Base-by-base conservation (phyloP, 2,888 invertebrate species). In the Digitonthophagus gazella region DNA sequence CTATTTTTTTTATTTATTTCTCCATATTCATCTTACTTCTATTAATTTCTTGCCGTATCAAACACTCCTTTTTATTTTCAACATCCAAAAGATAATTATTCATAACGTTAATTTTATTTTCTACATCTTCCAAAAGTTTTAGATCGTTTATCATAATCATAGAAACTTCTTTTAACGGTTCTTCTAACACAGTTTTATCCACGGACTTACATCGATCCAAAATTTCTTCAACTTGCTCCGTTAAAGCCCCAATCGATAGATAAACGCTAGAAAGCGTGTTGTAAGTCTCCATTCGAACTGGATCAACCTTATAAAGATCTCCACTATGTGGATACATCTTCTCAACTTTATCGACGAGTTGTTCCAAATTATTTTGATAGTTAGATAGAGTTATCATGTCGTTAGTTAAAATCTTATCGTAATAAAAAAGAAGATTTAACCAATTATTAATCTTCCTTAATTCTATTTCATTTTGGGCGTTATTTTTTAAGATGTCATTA, bases 91-190 rank as follows among this genome's bases (percentile, higher is more conserved):
- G 15, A 55, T 19, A 54, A 18, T 57, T 68, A 58, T 65, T 68
- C 61, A 65, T 68, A 22, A n/a, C 18, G 15, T 55, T 57, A 14
- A 65, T 18, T 15, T 65, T 65, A 16, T 55, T 20, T 54, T 68
- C 68, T 11, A 68, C 15, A 44, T 65, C 54, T 61, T 68, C 65
- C 16, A 68, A 18, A 3, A 65, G 58, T 28, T 58, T 55, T 18
- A 68, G 18, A n/a, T 68, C 65, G 19, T 58, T 58, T 65, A 61
- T 65, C 65, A 68, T 68, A 18, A 68, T 54, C 19, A 18, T 68
- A n/a, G 65, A 18, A 2, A 68, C 14, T 54, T 68, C 65, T n/a
- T 68, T 58, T n/a, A 58, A 57, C 15, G 68, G 68, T 28, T 58
- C 58, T 15, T 65, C 57, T 19, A 19, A 19, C 5, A 20, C 3